Evolutionary conservation across 2,888 invertebrate species (phyloP), one percentile per base, ranked within the genome.

Genomic region (Agonopterix heracliana): DNA sequence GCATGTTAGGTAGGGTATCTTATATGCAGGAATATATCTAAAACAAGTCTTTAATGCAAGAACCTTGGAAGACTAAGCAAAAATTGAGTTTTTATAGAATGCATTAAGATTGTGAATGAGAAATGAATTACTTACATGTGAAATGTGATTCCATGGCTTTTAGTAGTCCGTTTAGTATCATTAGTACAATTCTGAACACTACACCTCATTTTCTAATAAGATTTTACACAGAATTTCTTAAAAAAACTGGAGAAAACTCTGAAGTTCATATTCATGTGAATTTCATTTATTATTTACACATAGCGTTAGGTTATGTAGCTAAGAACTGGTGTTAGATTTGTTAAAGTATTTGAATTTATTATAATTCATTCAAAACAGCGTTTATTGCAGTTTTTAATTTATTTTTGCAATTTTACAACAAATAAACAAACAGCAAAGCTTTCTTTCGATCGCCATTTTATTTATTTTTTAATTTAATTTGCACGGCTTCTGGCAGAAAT

Each of bases 121-220:
- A 38, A 38, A 38, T 38, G 9, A 26, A 7, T 7, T 53, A 78
- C 81, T 72, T 68, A 83, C 83, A 76, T 54, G 52, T 84, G 83
- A 67, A 83, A 84, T 1, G 81, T 81, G 44, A 83, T 75, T 53
- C 79, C 82, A 61, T 79, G 65, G 50, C 66, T 64, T 64, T 79
- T 82, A 1, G 71, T 70, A 4, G 66, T 71, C 48, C 57, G 65
- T 49, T 71, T 76, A 0, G 79, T 74, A 47, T 81, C 79, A 54
- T 78, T 81, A 2, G 41, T 60, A 57, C 83, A 83, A 53, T 71
- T 73, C 41, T 60, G 71, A 1, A 81, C 81, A 56, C 79, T 71
- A 57, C 83, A 83, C 66, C 75, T 63, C 83, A 83, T 83, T 51
- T 51, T 71, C 50, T 45, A 9, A 9, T 3, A 3, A 10, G 10